Conservation (phyloP, 1,140 invertebrate genomes). For the Mya arenaria region DNA sequence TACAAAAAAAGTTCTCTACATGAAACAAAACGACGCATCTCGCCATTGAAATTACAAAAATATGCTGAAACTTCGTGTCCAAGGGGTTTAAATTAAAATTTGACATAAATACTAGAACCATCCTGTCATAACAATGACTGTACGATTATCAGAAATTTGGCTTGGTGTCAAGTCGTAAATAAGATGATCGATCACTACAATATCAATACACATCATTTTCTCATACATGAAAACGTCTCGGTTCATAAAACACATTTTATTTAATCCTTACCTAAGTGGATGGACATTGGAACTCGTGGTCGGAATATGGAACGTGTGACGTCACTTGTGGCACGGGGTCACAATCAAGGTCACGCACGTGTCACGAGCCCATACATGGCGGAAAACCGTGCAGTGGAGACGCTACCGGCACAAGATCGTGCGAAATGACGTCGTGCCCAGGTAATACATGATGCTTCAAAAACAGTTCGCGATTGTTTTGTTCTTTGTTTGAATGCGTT, state of each 20-base stretch:
- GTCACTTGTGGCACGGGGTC: conserved; percentile 8
- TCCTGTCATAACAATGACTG: background rate
- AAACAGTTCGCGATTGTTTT: background rate
- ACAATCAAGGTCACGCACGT: background rate
- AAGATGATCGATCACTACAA: background rate
- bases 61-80: no score
- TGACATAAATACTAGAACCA: background rate
- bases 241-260: background rate
- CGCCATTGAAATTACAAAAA: no score
- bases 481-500: no score
- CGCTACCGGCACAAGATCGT: background rate
- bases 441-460: background rate
- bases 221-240: background rate
- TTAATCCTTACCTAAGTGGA: background rate
- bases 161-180: background rate
- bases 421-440: conserved; percentile 7
- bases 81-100: background rate
- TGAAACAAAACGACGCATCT: no score
- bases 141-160: conserved; percentile 3
- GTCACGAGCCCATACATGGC: conserved; percentile 14
- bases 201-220: background rate
- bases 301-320: background rate
- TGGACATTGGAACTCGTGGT: background rate
- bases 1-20: no score
- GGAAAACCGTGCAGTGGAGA: conserved; percentile 4